These are phyloP conservation scores for Amiota communis DNA, from an alignment of 2,888 invertebrate species.

Conservation along the genomic window DNA sequence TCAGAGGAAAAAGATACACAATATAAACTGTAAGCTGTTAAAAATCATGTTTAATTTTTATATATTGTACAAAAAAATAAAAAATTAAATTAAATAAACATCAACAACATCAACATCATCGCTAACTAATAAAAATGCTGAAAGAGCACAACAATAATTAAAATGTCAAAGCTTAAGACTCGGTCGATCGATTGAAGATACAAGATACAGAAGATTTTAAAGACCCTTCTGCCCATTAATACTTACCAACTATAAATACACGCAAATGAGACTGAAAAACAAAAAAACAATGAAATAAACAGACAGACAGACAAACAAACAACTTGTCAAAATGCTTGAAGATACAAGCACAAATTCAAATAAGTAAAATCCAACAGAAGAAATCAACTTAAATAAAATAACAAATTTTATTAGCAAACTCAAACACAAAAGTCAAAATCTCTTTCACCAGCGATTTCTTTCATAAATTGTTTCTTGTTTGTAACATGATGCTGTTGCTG, in stretches of 20 bases:
- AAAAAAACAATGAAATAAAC: not conserved
- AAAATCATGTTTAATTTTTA: constrained; percentile 51
- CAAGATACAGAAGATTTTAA: constrained; percentile 5
- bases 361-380: not conserved
- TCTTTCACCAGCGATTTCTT: not conserved
- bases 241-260: too few relatives aligned
- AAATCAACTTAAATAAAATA: constrained; percentile 10
- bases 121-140: constrained; percentile 31
- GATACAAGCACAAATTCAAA: not conserved
- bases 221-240: too few relatives aligned
- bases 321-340: constrained; percentile 15
- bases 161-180: constrained; percentile 17
- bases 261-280: too few relatives aligned
- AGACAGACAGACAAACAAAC: not conserved
- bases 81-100: constrained; percentile 14
- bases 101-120: constrained; percentile 29
- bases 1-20: constrained; percentile 34
- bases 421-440: not conserved
- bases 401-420: constrained; percentile 7
- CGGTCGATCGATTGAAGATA: not conserved
- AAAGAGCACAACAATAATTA: constrained; percentile 39
- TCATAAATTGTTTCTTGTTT: not conserved
- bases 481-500: not conserved
- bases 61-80: not conserved
- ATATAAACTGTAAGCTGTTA: not conserved